These are phyloP conservation scores for Bimastos eiseni DNA, from an alignment of 2,888 invertebrate species.

Conservation along the genomic window DNA sequence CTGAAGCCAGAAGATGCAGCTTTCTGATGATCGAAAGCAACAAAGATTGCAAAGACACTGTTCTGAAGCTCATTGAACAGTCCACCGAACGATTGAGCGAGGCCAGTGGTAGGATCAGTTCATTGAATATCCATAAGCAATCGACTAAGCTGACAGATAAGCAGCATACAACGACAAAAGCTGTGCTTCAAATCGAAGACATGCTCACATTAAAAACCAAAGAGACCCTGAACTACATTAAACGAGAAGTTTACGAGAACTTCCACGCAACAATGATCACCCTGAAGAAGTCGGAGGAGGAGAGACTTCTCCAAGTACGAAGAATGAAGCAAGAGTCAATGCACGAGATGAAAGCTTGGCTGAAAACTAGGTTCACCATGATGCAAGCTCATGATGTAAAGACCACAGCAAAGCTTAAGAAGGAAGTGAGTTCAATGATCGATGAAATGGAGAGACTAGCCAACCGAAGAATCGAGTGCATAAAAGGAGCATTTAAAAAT, in stretches of 20 bases:
- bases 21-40: not conserved
- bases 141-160: not conserved
- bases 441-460: conserved; percentile 4
- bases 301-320: conserved; percentile 1
- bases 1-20: not conserved
- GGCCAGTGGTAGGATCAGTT: not conserved
- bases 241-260: not conserved
- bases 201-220: not conserved
- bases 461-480: not conserved
- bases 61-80: not conserved
- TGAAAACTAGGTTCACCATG: not conserved
- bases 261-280: not conserved
- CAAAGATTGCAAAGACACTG: not conserved
- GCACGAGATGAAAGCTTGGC: not conserved
- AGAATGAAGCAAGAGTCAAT: not conserved
- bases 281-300: not conserved
- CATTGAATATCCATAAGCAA: not conserved
- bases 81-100: not conserved
- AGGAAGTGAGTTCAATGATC: not conserved
- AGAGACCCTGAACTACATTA: not conserved
- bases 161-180: not conserved
- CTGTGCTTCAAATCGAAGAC: not conserved
- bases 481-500: not conserved
- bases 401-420: not conserved
- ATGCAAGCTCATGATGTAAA: not conserved